Evolutionary conservation across 2,113 vertebrate genomes (phyloP).

Genomic region (Ailurus styani): DNA sequence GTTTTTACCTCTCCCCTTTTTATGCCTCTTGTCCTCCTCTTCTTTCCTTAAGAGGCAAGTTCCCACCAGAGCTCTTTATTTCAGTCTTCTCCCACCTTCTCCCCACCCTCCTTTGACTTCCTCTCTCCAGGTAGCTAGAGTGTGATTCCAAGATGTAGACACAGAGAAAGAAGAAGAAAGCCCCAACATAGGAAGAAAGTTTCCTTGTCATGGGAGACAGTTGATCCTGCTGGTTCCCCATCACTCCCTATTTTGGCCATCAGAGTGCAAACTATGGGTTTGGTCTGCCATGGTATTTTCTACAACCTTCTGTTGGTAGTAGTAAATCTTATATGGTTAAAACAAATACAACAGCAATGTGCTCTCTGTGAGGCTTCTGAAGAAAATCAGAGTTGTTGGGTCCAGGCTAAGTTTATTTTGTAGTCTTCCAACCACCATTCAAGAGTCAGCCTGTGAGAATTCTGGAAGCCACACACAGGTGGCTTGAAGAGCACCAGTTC

Average conservation of each 20-base stretch:
- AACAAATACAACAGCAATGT: background rate
- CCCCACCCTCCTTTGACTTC: background rate
- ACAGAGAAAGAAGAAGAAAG: background rate
- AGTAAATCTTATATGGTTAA: background rate
- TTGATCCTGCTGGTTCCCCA: rapidly evolving
- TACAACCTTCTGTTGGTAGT: background rate
- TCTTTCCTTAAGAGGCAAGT: background rate
- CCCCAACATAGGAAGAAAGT: too few species aligned
- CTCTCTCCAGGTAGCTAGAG: background rate
- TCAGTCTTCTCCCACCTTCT: background rate
- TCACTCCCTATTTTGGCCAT: background rate
- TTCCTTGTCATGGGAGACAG: background rate
- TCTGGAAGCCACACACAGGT: background rate
- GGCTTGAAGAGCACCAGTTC: background rate
- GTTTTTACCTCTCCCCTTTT: background rate
- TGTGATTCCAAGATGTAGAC: background rate
- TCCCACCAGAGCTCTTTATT: background rate
- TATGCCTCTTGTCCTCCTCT: background rate
- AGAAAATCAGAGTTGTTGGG: too few species aligned
- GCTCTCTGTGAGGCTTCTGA: background rate
- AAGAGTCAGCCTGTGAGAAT: background rate
- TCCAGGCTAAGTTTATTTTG: background rate
- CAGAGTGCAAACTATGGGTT: background rate
- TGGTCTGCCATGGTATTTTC: background rate
- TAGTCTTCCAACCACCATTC: background rate